Evolutionary conservation across 2,113 vertebrate genomes (phyloP), one percentile per base, ranked within the genome.

Genomic region (Neotragus moschatus): DNA sequence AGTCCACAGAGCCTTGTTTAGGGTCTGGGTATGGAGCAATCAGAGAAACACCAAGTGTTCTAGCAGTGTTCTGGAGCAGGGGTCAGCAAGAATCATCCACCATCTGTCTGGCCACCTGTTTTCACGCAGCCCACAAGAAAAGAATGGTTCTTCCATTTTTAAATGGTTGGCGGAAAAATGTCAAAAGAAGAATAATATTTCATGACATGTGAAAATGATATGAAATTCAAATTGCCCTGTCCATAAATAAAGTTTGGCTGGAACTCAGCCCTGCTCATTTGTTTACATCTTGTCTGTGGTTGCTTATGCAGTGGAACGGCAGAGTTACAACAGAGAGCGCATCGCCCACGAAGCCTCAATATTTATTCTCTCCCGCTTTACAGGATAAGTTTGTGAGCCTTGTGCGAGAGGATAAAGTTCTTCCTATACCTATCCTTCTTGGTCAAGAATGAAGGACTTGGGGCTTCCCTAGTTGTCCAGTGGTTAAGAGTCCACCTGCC

Each of bases 201-300:
- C 21, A 39, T 45, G 16, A 25, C 87, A 45, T 49, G 30, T 77
- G 70, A 79, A 81, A 88, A 58, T 28, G 26, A 49, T 66, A 86
- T 4, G 49, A 88, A 70, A 61, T 96, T 92, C 91, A 60, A 43
- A 77, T 84, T n/a, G 90, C 60, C 16, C 16, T 51, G 43, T 95
- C 85, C 60, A 30, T 56, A 93, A 84, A 58, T 73, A 61, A 91
- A 61, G 30, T 45, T 81, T 90, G 26, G 5, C 60, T 88, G 33
- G 47, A 63, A 36, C 47, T 13, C 12, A 81, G 86, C 3, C 33
- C 1, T 30, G 47, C 36, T 84, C 17, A 1, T 85, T 56, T 53
- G 95, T 79, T 96, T 77, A 36, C 43, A 36, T 26, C n/a, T n/a
- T 6, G 79, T 66, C 77, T 75, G 19, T 9, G 51, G 33, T 26